phyloP scores from a whole-genome alignment of 2,888 invertebrate genomes.

The Hyalella azteca region DNA sequence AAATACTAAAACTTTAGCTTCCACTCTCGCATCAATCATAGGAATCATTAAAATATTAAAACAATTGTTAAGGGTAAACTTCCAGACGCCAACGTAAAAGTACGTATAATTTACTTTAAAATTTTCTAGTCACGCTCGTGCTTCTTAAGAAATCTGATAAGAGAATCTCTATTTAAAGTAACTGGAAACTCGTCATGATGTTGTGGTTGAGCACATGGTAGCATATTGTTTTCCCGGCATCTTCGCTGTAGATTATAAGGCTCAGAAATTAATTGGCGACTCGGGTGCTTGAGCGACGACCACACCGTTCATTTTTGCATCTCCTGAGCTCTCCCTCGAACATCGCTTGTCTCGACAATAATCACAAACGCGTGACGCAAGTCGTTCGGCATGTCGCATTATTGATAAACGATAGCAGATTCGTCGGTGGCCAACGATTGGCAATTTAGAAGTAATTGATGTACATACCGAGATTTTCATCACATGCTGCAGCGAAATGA shows the following conservation, averaged over 20 bases:
- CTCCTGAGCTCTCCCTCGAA: neutral
- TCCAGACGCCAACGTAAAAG: too few species aligned
- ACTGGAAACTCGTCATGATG: neutral
- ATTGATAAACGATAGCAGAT: too few species aligned
- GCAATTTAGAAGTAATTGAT: too few species aligned
- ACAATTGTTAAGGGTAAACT: too few species aligned
- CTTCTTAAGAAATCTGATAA: neutral
- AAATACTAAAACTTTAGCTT: too few species aligned
- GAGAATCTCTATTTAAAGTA: neutral
- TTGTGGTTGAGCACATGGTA: neutral
- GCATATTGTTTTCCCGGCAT: neutral
- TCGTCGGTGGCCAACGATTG: too few species aligned
- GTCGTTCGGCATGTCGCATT: too few species aligned
- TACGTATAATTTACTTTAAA: too few species aligned
- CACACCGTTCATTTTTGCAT: neutral
- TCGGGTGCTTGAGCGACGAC: slow-evolving; percentile 6
- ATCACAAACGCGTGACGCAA: neutral
- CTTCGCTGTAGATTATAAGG: neutral
- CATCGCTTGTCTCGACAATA: neutral
- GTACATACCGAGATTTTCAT: too few species aligned
- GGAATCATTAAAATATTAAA: too few species aligned
- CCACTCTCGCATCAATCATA: too few species aligned
- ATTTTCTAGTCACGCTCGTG: neutral
- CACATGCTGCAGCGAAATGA: too few species aligned
- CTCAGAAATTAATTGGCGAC: slow-evolving; percentile 25